These are phyloP conservation scores for Apodemia duryi DNA, from an alignment of 2,888 invertebrate genomes.

Conservation along the genomic window DNA sequence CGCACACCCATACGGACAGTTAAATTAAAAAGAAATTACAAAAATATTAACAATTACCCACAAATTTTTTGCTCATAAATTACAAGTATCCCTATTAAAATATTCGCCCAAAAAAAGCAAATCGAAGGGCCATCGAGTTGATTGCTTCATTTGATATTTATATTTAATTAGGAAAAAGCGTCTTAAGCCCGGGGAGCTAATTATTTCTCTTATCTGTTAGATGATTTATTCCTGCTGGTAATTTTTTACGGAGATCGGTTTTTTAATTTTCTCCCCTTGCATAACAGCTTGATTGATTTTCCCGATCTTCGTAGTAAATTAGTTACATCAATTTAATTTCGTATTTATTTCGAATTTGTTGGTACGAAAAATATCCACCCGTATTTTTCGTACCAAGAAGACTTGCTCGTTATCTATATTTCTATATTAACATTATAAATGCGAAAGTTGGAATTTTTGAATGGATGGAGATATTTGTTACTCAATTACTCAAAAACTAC, in stretches of 20 bases:
- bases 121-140: conserved; percentile 45
- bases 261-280: conserved; percentile 31
- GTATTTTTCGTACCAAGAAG: too few species aligned
- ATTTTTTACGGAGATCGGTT: conserved; percentile 35
- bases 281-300: conserved; percentile 16
- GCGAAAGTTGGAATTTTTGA: too few species aligned
- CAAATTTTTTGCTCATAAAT: background rate
- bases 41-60: background rate
- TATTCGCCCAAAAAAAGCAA: conserved; percentile 16
- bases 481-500: too few species aligned
- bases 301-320: background rate
- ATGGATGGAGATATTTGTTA: too few species aligned
- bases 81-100: background rate
- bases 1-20: too few species aligned
- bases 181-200: conserved; percentile 49
- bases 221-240: conserved; percentile 63
- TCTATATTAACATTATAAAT: too few species aligned
- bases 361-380: too few species aligned
- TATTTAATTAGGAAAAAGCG: conserved; percentile 74
- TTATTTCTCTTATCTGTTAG: conserved; percentile 69
- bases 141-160: conserved; percentile 72
- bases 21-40: too few species aligned
- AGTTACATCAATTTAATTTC: background rate
- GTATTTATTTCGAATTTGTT: too few species aligned
- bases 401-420: too few species aligned